These are phyloP conservation scores for Myiozetetes cayanensis DNA, from an alignment of 2,113 vertebrate genomes.

Conservation along the genomic window DNA sequence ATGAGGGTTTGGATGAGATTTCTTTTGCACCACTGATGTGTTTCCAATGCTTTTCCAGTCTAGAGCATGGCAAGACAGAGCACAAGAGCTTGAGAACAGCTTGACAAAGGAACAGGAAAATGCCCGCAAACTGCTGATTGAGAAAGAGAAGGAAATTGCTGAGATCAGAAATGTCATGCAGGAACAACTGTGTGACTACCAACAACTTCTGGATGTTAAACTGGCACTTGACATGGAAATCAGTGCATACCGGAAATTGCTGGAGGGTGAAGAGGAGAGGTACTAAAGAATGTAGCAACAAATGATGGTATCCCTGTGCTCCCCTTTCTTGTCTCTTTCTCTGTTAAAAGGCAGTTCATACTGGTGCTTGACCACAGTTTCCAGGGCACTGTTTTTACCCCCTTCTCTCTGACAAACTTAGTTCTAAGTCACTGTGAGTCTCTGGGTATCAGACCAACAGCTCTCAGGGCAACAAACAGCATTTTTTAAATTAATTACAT, in stretches of 20 bases:
- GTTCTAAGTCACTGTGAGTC: not conserved
- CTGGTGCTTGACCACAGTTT: not conserved
- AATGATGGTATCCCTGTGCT: not conserved
- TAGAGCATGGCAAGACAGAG: conserved; percentile 82
- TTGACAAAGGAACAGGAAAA: conserved; percentile 81
- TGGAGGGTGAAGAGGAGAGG: conserved; percentile 93
- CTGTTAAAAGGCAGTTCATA: not conserved
- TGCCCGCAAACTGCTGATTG: conserved; percentile 69
- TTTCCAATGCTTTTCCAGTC: conserved; percentile 64
- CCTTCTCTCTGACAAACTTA: not conserved
- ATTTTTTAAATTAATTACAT: not conserved
- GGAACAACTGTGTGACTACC: conserved; percentile 83
- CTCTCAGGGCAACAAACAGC: not conserved
- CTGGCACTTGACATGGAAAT: conserved; percentile 94
- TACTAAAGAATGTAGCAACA: conserved; percentile 27
- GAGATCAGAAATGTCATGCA: conserved; percentile 84
- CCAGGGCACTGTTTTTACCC: not conserved
- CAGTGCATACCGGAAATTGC: conserved; percentile 85
- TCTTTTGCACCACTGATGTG: not conserved
- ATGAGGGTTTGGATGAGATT: not conserved
- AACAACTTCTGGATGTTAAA: conserved; percentile 90
- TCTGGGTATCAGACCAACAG: not conserved
- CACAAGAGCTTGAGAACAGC: conserved; percentile 80
- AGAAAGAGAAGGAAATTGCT: conserved; percentile 82
- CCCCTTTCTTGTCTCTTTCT: not conserved